phyloP scores from a whole-genome alignment of 2,888 invertebrate species.

The Ophonus ardosiacus region DNA sequence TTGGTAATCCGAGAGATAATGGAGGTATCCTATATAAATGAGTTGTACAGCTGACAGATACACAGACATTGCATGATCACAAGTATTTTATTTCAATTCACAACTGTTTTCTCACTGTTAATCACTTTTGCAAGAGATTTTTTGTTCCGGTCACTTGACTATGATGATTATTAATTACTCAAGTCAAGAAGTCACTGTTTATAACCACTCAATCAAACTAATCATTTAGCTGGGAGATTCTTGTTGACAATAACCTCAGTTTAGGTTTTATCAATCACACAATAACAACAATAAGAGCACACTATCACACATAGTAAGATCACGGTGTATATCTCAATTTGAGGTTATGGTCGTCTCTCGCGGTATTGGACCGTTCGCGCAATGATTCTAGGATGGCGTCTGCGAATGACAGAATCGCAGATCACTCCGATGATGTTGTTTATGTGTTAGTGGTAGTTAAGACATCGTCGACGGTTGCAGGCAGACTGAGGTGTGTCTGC shows the following conservation, averaged over 20 bases:
- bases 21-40: constrained; percentile 30
- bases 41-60: constrained; percentile 20
- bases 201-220: constrained; percentile 37
- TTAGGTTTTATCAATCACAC: constrained; percentile 23
- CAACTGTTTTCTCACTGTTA: constrained; percentile 38
- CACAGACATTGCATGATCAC: constrained; percentile 40
- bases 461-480: constrained; percentile 59
- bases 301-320: constrained; percentile 10
- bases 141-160: constrained; percentile 37
- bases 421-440: constrained; percentile 46
- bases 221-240: constrained; percentile 10
- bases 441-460: constrained; percentile 61
- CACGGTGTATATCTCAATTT: constrained; percentile 31
- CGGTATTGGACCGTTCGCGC: constrained; percentile 17
- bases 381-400: constrained; percentile 38
- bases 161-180: constrained; percentile 35
- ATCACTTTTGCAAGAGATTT: constrained; percentile 16
- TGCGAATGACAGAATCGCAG: constrained; percentile 53
- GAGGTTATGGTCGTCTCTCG: constrained; percentile 6
- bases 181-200: constrained; percentile 38
- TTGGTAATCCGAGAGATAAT: constrained; percentile 32
- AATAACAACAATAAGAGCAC: constrained; percentile 13
- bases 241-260: constrained; percentile 20
- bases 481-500: constrained; percentile 61
- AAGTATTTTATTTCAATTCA: constrained; percentile 34